Evolutionary conservation across 2,113 vertebrate genomes (phyloP).

Genomic region (Todiramphus chloris): DNA sequence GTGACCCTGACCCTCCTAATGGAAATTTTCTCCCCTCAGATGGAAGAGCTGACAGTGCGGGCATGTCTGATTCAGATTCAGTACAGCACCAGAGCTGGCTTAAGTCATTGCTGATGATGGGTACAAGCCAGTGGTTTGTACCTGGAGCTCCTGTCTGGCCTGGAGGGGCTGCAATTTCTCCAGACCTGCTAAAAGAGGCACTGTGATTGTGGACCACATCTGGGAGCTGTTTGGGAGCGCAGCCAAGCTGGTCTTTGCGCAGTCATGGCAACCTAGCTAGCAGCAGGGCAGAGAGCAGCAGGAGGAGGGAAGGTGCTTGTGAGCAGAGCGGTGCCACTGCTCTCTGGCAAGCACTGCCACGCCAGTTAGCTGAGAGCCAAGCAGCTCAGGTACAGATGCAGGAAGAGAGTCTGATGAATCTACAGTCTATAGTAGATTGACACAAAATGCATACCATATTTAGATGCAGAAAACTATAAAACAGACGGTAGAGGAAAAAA

Average conservation of each 20-base stretch:
- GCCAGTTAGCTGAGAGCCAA: not conserved
- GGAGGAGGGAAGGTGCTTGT: not conserved
- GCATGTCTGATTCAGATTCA: not conserved
- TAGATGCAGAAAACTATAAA: not conserved
- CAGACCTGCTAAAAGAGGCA: not conserved
- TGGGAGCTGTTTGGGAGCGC: not conserved
- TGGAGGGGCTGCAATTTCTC: not conserved
- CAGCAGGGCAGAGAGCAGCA: not conserved
- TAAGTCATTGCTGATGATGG: not conserved
- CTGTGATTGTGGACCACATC: fast-evolving
- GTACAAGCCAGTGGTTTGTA: not conserved
- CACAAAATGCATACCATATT: not conserved
- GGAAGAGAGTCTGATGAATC: not conserved
- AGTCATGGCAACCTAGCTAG: fast-evolving
- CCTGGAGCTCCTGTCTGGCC: not conserved
- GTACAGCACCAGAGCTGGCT: not conserved
- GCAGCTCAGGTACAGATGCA: not conserved
- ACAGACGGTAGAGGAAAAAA: not conserved
- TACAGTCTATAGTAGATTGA: not conserved
- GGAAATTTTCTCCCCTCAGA: not conserved
- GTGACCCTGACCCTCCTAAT: not conserved
- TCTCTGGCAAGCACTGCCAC: not conserved
- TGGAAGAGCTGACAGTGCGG: not conserved
- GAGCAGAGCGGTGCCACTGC: not conserved
- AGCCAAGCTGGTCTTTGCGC: fast-evolving